A percentile compares a stretch with the other conserved stretches of the same genome.
phyloP scores from a whole-genome alignment of 1,140 invertebrate genomes.

The Trachymyrmex cornetzi region DNA sequence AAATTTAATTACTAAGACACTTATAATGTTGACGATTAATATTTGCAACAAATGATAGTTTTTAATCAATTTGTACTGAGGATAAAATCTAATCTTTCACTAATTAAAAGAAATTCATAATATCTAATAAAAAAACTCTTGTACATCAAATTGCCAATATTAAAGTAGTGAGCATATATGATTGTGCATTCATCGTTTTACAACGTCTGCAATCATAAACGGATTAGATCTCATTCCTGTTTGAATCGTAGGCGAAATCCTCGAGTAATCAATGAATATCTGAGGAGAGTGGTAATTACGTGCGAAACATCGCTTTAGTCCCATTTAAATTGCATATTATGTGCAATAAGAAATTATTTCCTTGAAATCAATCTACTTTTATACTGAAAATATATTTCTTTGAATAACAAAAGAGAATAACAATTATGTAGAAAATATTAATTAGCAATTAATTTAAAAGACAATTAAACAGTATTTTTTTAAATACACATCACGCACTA shows the following conservation, averaged over 20 bases:
- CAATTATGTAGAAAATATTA: neutral
- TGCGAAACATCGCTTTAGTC: constrained; percentile 38
- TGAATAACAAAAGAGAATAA: neutral
- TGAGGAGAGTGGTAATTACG: constrained; percentile 38
- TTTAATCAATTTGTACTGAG: neutral
- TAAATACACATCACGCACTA: no score
- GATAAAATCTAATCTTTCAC: neutral
- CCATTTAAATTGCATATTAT: constrained; percentile 39
- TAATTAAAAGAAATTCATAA: neutral
- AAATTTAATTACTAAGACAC: neutral
- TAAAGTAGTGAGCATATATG: constrained; percentile 5
- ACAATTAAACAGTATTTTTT: no score
- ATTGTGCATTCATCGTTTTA: constrained; percentile 63
- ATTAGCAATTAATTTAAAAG: neutral
- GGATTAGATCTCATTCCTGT: constrained; percentile 64
- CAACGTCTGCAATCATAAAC: constrained; percentile 31
- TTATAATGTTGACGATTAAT: neutral
- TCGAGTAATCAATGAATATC: constrained; percentile 34
- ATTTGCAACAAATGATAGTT: neutral
- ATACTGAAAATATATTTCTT: neutral
- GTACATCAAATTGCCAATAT: neutral
- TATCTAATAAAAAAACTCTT: neutral
- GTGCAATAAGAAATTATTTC: constrained; percentile 29
- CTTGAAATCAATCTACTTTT: neutral
- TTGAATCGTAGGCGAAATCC: constrained; percentile 52